Conservation (phyloP, 1,140 invertebrate species). For the Trichoplusia ni region DNA sequence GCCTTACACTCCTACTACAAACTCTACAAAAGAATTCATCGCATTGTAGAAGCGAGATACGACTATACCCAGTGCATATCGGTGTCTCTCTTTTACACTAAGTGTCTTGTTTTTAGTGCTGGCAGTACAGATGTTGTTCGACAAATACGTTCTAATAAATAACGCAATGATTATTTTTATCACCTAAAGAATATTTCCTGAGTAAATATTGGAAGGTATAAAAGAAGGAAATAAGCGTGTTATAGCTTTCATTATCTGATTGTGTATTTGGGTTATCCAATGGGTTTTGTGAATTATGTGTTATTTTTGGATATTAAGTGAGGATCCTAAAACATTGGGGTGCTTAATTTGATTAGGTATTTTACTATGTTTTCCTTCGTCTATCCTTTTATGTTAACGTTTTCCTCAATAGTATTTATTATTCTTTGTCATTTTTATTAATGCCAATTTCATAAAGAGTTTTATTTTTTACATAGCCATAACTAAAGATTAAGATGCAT, state of each 20-base stretch:
- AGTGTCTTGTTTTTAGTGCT: too few species aligned
- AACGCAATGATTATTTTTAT: constrained; percentile 20
- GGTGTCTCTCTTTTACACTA: too few species aligned
- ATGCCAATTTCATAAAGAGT: too few species aligned
- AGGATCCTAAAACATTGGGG: background rate
- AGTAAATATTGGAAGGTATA: constrained; percentile 23
- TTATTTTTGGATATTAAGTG: background rate
- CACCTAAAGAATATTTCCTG: constrained; percentile 9
- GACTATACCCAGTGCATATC: too few species aligned
- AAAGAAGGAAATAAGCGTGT: background rate
- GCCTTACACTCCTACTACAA: background rate
- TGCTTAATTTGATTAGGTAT: background rate
- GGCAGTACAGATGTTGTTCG: background rate
- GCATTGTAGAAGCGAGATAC: too few species aligned
- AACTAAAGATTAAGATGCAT: too few species aligned
- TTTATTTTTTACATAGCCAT: too few species aligned
- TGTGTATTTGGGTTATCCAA: constrained; percentile 20
- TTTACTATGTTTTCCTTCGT: too few species aligned
- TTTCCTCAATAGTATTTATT: too few species aligned
- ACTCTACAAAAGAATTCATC: too few species aligned
- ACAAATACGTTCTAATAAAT: constrained; percentile 17
- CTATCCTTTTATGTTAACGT: too few species aligned
- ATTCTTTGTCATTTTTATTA: too few species aligned
- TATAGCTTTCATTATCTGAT: constrained; percentile 13
- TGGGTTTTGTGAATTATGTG: constrained; percentile 5